Conservation (phyloP, 2,888 invertebrate genomes). For the Agrotis ipsilon region DNA sequence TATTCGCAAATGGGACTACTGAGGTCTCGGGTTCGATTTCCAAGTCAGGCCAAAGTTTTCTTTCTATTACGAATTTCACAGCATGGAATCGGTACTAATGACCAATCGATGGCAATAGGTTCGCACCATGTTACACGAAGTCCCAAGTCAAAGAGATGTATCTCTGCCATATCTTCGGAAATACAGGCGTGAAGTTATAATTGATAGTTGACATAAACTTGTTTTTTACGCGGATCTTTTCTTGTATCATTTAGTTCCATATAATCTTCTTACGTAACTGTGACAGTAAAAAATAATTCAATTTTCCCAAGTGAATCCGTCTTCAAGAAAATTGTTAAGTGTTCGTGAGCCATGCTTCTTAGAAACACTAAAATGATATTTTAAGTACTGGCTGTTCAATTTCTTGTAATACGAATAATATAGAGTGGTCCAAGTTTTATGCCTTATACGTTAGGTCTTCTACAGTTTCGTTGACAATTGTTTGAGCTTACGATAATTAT, state of each 20-base stretch:
- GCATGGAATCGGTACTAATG: too few relatives aligned
- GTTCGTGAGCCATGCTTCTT: background rate
- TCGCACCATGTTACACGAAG: too few relatives aligned
- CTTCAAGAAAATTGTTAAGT: background rate
- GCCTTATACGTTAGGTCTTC: too few relatives aligned
- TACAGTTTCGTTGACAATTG: too few relatives aligned
- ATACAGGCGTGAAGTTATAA: background rate
- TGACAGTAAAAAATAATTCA: conserved; percentile 2
- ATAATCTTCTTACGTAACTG: too few relatives aligned
- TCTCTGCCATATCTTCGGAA: rapidly evolving
- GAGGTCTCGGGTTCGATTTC: too few relatives aligned
- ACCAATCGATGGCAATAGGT: too few relatives aligned
- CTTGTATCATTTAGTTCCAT: too few relatives aligned
- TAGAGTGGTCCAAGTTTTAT: background rate
- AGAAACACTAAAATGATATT: background rate
- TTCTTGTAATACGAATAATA: background rate
- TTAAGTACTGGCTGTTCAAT: background rate
- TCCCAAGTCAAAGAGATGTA: too few relatives aligned
- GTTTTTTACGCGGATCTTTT: background rate
- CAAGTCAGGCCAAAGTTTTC: background rate
- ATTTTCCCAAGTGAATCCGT: background rate
- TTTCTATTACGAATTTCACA: background rate
- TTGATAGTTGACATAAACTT: background rate
- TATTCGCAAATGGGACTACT: too few relatives aligned
- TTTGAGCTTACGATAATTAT: too few relatives aligned